These are phyloP conservation scores for Uloborus plumipes DNA, from an alignment of 2,888 invertebrate genomes.

Conservation along the genomic window DNA sequence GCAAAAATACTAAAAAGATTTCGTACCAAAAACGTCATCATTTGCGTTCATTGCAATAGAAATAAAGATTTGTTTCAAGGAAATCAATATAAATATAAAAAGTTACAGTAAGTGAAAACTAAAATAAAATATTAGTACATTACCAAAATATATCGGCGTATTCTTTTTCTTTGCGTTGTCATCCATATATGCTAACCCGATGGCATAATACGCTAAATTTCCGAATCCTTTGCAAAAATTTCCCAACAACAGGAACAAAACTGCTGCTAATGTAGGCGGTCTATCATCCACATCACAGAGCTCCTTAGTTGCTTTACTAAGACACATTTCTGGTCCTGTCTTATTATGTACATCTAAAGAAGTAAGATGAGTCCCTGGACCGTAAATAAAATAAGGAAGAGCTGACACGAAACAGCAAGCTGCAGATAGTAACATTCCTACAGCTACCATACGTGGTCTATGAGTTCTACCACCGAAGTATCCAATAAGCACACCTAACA, in stretches of 20 bases:
- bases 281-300: conserved; percentile 23
- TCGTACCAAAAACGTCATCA: too few species aligned
- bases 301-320: not conserved
- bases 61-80: too few species aligned
- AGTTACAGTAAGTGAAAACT: too few species aligned
- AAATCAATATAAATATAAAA: too few species aligned
- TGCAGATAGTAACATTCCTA: conserved; percentile 55
- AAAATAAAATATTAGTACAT: conserved; percentile 67
- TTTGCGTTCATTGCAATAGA: too few species aligned
- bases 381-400: conserved; percentile 65
- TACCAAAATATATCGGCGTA: conserved; percentile 78
- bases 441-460: conserved; percentile 59
- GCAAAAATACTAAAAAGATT: too few species aligned
- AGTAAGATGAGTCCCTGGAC: conserved; percentile 51
- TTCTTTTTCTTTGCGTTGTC: conserved; percentile 79
- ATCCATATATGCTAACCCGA: conserved; percentile 80
- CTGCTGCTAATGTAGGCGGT: conserved; percentile 72
- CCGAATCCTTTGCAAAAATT: conserved; percentile 81
- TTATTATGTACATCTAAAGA: conserved; percentile 2
- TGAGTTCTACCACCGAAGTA: conserved; percentile 64
- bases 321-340: conserved; percentile 34
- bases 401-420: conserved; percentile 62
- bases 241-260: conserved; percentile 78
- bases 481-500: conserved; percentile 64
- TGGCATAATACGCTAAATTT: conserved; percentile 78